phyloP scores from a whole-genome alignment of 2,888 invertebrate species.

The Cryptophagus acutangulus region DNA sequence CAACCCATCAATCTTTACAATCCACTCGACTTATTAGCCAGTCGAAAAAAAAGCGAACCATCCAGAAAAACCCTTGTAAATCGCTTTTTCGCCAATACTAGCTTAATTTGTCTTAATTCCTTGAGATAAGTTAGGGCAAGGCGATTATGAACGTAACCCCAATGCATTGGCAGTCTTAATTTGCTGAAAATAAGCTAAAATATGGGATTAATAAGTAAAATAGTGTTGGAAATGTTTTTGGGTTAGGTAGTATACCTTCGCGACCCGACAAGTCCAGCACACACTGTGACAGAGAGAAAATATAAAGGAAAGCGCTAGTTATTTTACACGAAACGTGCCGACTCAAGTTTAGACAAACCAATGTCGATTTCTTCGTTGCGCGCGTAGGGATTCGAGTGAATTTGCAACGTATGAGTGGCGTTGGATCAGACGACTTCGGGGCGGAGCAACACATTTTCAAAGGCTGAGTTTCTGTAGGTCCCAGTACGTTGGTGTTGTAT shows the following conservation, averaged over 20 bases:
- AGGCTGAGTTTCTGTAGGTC: constrained; percentile 35
- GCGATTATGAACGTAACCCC: too few relatives aligned
- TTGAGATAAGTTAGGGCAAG: too few relatives aligned
- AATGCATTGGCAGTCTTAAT: too few relatives aligned
- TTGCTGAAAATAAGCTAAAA: too few relatives aligned
- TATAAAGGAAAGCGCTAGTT: constrained; percentile 45
- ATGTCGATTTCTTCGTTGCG: constrained; percentile 31
- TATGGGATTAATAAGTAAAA: too few relatives aligned
- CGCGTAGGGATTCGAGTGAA: constrained; percentile 19
- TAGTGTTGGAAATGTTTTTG: constrained; percentile 30
- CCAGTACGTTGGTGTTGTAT: constrained; percentile 39
- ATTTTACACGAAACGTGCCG: constrained; percentile 44
- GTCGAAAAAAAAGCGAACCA: too few relatives aligned
- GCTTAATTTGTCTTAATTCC: too few relatives aligned
- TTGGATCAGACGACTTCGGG: too few relatives aligned
- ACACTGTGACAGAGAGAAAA: constrained; percentile 37
- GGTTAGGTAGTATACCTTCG: constrained; percentile 37
- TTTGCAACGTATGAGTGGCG: constrained; percentile 8
- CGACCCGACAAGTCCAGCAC: constrained; percentile 42
- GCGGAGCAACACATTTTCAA: constrained; percentile 40
- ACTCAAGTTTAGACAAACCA: constrained; percentile 28
- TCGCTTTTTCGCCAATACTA: too few relatives aligned
- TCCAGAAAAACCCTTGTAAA: too few relatives aligned
- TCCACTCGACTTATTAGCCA: too few relatives aligned
- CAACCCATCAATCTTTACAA: too few relatives aligned